A percentile compares a stretch with the other conserved stretches of the same genome.
Evolutionary conservation across 2,888 invertebrate genomes (phyloP).

Genomic region (Synanthedon myopaeformis): DNA sequence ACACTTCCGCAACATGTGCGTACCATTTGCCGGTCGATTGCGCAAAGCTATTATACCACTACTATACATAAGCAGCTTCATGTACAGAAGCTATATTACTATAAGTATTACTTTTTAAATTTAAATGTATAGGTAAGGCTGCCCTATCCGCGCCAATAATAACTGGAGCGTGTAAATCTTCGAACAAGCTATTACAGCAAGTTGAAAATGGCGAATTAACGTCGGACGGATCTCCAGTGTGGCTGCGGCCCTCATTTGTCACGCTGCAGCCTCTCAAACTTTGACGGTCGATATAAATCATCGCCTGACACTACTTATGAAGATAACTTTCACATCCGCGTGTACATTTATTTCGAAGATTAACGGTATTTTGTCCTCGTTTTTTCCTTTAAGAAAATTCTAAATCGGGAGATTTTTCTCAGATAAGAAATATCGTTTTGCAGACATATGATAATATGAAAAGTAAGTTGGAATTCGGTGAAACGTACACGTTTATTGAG

Average conservation of each 20-base stretch:
- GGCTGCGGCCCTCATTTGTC: constrained; percentile 32
- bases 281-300: constrained; percentile 32
- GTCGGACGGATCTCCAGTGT: constrained; percentile 9
- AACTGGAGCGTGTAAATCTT: too few species aligned
- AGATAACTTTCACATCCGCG: constrained; percentile 25
- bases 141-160: too few species aligned
- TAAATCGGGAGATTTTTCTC: background rate
- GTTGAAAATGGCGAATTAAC: constrained; percentile 22
- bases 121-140: too few species aligned
- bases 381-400: background rate
- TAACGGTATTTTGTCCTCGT: constrained; percentile 11
- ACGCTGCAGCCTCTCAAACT: constrained; percentile 23
- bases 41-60: constrained; percentile 12
- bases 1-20: constrained; percentile 3
- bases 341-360: constrained; percentile 21
- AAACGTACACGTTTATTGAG: constrained; percentile 23
- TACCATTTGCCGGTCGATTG: constrained; percentile 14
- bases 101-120: too few species aligned
- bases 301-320: constrained; percentile 27
- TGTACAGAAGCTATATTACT: too few species aligned
- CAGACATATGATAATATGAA: background rate
- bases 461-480: background rate
- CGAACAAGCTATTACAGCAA: constrained; percentile 13
- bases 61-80: too few species aligned
- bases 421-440: background rate